Evolutionary conservation across 2,888 invertebrate species (phyloP).

Genomic region (Athalia rosae): DNA sequence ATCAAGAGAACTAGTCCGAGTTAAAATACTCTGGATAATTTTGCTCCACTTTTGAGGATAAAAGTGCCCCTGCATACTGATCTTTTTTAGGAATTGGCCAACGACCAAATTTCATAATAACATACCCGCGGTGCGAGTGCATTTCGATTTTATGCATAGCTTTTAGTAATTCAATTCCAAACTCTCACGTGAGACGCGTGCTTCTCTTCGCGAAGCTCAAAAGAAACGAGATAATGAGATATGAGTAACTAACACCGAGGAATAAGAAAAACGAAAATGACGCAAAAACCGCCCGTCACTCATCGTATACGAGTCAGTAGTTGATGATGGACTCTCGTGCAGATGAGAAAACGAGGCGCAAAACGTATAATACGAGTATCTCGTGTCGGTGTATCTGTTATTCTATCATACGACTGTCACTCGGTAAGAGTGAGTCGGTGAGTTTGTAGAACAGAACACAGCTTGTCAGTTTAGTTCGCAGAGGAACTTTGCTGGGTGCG

Average conservation of each 20-base stretch:
- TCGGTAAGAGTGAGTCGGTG: slow-evolving; percentile 28
- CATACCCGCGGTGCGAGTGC: not conserved
- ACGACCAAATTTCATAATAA: slow-evolving; percentile 11
- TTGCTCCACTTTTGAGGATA: slow-evolving; percentile 13
- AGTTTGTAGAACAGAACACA: slow-evolving; percentile 12
- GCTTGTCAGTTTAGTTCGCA: slow-evolving; percentile 41
- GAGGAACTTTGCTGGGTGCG: slow-evolving; percentile 20
- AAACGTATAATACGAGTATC: not conserved
- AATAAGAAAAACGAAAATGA: not conserved
- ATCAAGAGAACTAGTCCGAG: not conserved
- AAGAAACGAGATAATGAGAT: not conserved
- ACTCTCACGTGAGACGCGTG: not conserved
- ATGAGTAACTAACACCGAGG: not conserved
- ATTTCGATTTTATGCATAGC: not conserved
- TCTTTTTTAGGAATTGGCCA: slow-evolving; percentile 39
- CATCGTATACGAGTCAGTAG: slow-evolving; percentile 9
- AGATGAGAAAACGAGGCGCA: not conserved
- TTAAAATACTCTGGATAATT: not conserved
- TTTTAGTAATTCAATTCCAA: slow-evolving; percentile 3
- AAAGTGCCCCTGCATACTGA: not conserved
- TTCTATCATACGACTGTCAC: slow-evolving; percentile 33
- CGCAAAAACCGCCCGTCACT: slow-evolving; percentile 21
- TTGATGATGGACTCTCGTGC: not conserved
- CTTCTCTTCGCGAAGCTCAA: not conserved
- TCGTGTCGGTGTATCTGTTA: slow-evolving; percentile 18